Base-by-base conservation (phyloP, 2,888 invertebrate species). In the Polymixis lichenea region DNA sequence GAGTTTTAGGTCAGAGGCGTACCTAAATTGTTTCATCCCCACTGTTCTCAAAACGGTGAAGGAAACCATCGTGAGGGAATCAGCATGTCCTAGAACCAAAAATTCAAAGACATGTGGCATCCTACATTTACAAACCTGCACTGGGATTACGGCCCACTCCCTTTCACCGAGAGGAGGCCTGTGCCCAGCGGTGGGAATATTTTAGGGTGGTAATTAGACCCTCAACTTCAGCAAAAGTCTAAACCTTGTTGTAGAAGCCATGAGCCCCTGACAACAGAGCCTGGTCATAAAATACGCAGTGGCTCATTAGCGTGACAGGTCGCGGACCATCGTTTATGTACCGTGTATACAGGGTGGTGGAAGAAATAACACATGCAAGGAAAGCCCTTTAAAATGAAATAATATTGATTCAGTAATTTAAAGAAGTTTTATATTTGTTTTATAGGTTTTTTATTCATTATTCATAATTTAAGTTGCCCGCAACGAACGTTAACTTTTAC, bases 271-370 rank as follows among this genome's bases (percentile, higher is more conserved):
- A 73, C 82, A 80, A 70, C 77, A 80, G 76, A 61, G 70, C 1
- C 58, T 61, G 60, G 64, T 55, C 51, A 46, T 82, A 84, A 84
- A 78, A 61, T 75, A 82, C 84, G 74, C 84, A 82, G 71, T 43
- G 58, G 55, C 84, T 82, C 82, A 82, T 82, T 82, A 82, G 70
- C 9, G 68, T 58, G 75, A 69, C 83, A 77, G 58, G 72, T 77
- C 65, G 43, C 46, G 51, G 46, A 17, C 55, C 78, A 70, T 51
- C 77, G 51, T 25, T 55, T 83, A 60, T 72, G 53, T 28, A 32
- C 51, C 19, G 7, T 1, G 0, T 64, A 61, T 68, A 72, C 68
- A 49, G 64, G 46, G 1, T 81, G 38, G 6, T 25, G 6, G 9
- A 17, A 32, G 6, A 11, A 38, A 38, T 5, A 0, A 9, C 19